Evolutionary conservation across 2,113 vertebrate genomes (phyloP).

Genomic region (Chloroceryle aenea): DNA sequence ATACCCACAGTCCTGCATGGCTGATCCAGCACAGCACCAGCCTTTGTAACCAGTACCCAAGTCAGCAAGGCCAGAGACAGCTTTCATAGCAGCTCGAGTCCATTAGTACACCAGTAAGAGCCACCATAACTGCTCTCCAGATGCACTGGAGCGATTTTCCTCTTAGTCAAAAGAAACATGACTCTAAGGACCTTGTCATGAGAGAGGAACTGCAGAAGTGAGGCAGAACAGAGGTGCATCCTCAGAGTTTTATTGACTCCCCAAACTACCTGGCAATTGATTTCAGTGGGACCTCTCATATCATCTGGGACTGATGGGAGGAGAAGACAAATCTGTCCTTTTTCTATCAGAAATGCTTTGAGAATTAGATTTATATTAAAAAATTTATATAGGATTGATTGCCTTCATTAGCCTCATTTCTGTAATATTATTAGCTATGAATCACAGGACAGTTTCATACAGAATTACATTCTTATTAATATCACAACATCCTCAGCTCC

Average conservation of each 20-base stretch:
- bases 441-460: constrained; percentile 25
- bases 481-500: not conserved
- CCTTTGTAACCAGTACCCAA: not conserved
- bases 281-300: not conserved
- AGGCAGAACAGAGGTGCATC: not conserved
- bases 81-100: not conserved
- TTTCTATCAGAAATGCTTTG: constrained; percentile 11
- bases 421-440: constrained; percentile 53
- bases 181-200: not conserved
- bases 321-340: not conserved
- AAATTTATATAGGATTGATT: constrained; percentile 1
- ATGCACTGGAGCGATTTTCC: not conserved
- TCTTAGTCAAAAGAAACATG: not conserved
- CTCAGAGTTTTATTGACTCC: not conserved
- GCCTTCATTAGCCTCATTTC: constrained; percentile 49
- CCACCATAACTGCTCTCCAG: rapidly evolving
- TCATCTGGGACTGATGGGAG: not conserved
- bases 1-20: not conserved
- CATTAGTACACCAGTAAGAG: not conserved
- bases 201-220: not conserved
- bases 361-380: constrained; percentile 5
- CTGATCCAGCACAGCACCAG: not conserved
- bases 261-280: not conserved
- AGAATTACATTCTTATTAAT: constrained; percentile 33
- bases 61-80: not conserved